These are phyloP conservation scores for Watersipora subatra DNA, from an alignment of 1,140 invertebrate genomes.

Conservation along the genomic window DNA sequence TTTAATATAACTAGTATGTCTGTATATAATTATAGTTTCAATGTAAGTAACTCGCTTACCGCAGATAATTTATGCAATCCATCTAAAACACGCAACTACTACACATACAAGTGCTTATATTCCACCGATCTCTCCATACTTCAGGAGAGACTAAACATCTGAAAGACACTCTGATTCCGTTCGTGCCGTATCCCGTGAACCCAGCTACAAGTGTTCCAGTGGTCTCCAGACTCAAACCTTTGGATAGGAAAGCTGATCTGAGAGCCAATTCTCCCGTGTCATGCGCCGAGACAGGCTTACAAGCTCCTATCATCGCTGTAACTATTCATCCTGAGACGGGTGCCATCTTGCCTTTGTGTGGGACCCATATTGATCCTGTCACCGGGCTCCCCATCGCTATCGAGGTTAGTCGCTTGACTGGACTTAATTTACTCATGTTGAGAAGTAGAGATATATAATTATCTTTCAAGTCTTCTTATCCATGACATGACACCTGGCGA, in stretches of 20 bases:
- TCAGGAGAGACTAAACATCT: too few species aligned
- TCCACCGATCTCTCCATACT: too few species aligned
- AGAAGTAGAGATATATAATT: too few species aligned
- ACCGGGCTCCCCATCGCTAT: conserved; percentile 28
- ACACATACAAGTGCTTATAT: too few species aligned
- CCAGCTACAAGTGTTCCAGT: conserved; percentile 15
- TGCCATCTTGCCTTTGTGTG: conserved; percentile 27
- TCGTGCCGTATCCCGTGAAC: conserved; percentile 25
- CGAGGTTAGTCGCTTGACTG: conserved; percentile 15
- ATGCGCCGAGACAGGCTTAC: conserved; percentile 27
- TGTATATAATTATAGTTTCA: too few species aligned
- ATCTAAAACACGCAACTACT: too few species aligned
- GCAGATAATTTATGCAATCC: too few species aligned
- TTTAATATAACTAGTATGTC: too few species aligned
- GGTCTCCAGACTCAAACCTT: conserved; percentile 21
- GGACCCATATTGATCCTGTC: conserved; percentile 29
- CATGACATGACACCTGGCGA: too few species aligned
- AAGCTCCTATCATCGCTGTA: conserved; percentile 30
- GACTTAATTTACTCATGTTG: not conserved
- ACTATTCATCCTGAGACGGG: conserved; percentile 30
- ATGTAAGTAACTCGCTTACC: too few species aligned
- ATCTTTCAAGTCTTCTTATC: too few species aligned
- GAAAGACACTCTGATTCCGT: conserved; percentile 29
- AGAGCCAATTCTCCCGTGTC: conserved; percentile 25
- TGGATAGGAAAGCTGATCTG: conserved; percentile 23